Evolutionary conservation across 2,888 invertebrate species (phyloP).

Genomic region (Archips crataeganus): DNA sequence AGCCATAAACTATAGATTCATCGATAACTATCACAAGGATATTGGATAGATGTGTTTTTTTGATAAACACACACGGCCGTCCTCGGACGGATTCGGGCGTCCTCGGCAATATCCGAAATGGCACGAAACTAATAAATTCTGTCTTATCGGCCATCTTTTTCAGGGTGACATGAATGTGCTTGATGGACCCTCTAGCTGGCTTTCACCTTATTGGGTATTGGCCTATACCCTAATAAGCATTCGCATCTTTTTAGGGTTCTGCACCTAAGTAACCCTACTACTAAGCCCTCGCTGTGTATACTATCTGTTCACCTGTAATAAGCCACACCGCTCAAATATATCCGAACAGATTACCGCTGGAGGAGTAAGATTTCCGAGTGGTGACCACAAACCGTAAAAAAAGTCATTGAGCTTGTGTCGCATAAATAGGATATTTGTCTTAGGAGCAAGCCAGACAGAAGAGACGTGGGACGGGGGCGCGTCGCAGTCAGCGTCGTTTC

Average conservation of each 20-base stretch:
- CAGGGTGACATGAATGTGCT: constrained; percentile 18
- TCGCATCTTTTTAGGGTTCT: not conserved
- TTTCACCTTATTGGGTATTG: constrained; percentile 7
- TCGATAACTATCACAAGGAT: constrained; percentile 27
- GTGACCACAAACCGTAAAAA: too few relatives aligned
- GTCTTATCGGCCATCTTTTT: constrained; percentile 25
- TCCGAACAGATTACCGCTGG: too few relatives aligned
- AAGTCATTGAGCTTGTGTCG: too few relatives aligned
- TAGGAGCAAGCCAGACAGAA: too few relatives aligned
- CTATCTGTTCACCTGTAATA: too few relatives aligned
- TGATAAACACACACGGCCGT: constrained; percentile 23
- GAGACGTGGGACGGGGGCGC: too few relatives aligned
- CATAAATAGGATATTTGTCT: too few relatives aligned
- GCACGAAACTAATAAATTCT: constrained; percentile 35
- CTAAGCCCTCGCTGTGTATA: too few relatives aligned
- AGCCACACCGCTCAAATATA: too few relatives aligned
- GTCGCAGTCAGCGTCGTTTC: too few relatives aligned
- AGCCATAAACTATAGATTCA: constrained; percentile 28
- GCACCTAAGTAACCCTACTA: too few relatives aligned
- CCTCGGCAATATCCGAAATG: constrained; percentile 14
- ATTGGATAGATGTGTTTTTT: constrained; percentile 32
- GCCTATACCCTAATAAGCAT: not conserved
- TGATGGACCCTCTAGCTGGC: not conserved
- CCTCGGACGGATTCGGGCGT: constrained; percentile 4
- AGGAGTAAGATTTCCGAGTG: too few relatives aligned